Base-by-base conservation (phyloP, 2,113 vertebrate species). In the Microcebus murinus region DNA sequence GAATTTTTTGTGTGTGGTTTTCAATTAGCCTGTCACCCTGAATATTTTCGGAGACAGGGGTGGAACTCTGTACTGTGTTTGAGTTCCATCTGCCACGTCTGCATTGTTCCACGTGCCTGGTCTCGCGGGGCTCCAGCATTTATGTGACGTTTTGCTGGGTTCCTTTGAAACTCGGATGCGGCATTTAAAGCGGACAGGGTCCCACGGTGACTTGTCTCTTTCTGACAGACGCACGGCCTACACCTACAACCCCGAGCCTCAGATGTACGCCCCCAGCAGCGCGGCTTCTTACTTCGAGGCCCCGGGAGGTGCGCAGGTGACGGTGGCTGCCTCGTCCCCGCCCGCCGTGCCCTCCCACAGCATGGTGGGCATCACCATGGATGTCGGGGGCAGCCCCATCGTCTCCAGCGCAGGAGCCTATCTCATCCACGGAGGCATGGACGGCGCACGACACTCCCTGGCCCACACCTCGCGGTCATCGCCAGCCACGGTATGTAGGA, bases 361-460 rank as follows among this genome's bases (percentile, higher is more conserved):
- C 98, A 99, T 99, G 99, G 99, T 99, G 98, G 99, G 99, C 98
- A 99, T 99, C 96, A 96, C 99, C 93, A 99, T 99, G 99, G 99
- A 99, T 17, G 99, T 99, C 93, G 99, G 99, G 81, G 99, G 99
- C 95, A 99, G 99, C 98, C 99, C 99, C 98, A 99, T 99, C 96
- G 99, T 99, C 98, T 99, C 99, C 98, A 98, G 99, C 82, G 98
- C 99, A 2, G 99, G 99, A 95, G 99, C 99, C 97, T 99, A 99
- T 98, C 99, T 99, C 98, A 99, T 99, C 98, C 99, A 99, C 61
- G 99, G 99, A 76, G 99, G 99, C 84, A 99, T 99, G 99, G 99
- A 99, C 91, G 98, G 99, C 79, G 98, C 98, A 96, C 99, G 99
- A 93, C 99, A 99, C 98, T 98, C 99, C 95, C 98, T 99, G 97